Base-by-base conservation (phyloP, 2,797 vertebrate genomes). In the Poecilia wingei region DNA sequence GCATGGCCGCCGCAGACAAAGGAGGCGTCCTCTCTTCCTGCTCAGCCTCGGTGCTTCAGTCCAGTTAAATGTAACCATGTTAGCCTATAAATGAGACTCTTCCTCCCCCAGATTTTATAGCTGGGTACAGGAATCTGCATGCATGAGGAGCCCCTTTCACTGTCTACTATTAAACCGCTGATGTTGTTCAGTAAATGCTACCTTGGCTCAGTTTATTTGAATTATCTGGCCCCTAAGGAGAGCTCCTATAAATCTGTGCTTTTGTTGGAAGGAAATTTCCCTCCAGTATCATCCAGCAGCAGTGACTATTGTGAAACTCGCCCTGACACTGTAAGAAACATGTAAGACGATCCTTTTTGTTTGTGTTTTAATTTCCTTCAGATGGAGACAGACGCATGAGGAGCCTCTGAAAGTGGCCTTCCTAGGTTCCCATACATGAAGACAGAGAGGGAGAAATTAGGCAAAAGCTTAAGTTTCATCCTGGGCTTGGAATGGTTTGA, bases 391-490 rank as follows among this genome's bases (percentile, higher is more conserved):
- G 90, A 88, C 77, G 81, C 77, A 92, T 89, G 86, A 91, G 85
- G 82, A 82, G 80, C 78, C 86, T 86, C 84, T 90, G 84, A 94
- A 88, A 92, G 72, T 75, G 61, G 87, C 81, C 84, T 84, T 87
- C 86, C 91, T 89, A 92, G 90, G 84, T 80, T 86, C 85, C 82
- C 85, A 87, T 89, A 89, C 89, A 92, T 66, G 78, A 80, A 72
- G 86, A 71, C 83, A 81, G 85, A 64, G 43, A 88, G 81, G 83
- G 86, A 91, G 87, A 95, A 94, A 94, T 88, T 88, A 41, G 89
- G 85, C 80, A 86, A 90, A 94, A 94, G 91, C 90, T 93, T 89
- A 89, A 80, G 92, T 95, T 95, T 95, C 93, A 13, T 78, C 75
- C 82, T 68, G 77, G 70, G 70, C 86, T 82, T 81, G 91, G 90